Evolutionary conservation across 2,888 invertebrate genomes (phyloP), one percentile per base, ranked within the genome.

Genomic region (Eupithecia insigniata): DNA sequence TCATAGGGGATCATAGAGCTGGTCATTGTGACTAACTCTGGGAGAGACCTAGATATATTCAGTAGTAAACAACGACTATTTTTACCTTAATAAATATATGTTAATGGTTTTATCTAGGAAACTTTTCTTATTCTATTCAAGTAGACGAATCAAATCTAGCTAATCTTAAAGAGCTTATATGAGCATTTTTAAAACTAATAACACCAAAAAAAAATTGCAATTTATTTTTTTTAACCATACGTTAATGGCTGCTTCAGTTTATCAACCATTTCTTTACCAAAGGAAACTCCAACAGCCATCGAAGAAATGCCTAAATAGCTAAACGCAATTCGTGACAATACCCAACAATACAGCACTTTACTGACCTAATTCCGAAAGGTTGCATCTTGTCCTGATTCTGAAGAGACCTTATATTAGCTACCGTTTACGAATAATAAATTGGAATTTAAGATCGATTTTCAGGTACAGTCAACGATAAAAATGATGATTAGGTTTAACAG

Each of bases 331-430:
- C 69, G 73, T 70, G 74, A 76, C 79, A 78, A 76, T 79, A 79
- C 77, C 80, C 79, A 78, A 80, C 82, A 80, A 86, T 86, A 83
- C 83, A 80, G 80, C 84, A 85, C 85, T 88, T 84, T 82, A 83
- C 86, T 89, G 91, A 91, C 92, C 92, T 80, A 87, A 90, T 90
- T 92, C 82, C 76, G 77, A 85, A 90, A 89, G 89, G 90, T 89
- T 91, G 87, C 86, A 88, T 88, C 86, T 89, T 89, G 92, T 85
- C 86, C 91, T 87, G 87, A 89, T 90, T 92, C 82, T 82, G 77
- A 73, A 81, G 79, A 78, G 78, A 84, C 79, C 84, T 85, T 78
- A 85, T 86, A 80, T 84, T 36, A 58, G 69, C 43, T 64, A 58
- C 30, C 60, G 14, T 84, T 55, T 55, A 55, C 55, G 26, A 55